phyloP scores from a whole-genome alignment of 1,140 invertebrate genomes.

The Drosophila lini region DNA sequence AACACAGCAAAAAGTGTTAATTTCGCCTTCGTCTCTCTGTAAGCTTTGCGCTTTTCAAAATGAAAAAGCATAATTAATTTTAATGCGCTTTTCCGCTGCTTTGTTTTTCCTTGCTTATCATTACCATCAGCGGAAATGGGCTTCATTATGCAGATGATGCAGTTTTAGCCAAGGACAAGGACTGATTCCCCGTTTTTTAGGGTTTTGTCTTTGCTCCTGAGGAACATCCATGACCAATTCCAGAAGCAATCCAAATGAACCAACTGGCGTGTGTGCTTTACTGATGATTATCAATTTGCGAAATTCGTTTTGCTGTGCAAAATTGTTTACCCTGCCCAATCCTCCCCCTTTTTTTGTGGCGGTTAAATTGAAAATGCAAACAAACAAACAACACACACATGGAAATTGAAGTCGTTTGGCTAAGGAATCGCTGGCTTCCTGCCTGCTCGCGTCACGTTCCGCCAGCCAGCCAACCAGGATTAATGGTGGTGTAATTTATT shows the following conservation, averaged over 20 bases:
- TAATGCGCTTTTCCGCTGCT: conserved; percentile 60
- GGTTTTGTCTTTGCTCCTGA: not conserved
- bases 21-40: conserved; percentile 17
- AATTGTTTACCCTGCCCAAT: conserved; percentile 46
- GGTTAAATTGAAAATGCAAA: conserved; percentile 63
- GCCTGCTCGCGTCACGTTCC: conserved; percentile 17
- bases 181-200: not conserved
- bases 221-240: conserved; percentile 1
- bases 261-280: conserved; percentile 11
- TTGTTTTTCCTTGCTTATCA: conserved; percentile 35
- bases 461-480: conserved; percentile 49
- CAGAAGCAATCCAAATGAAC: conserved; percentile 14
- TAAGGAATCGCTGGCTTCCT: conserved; percentile 51
- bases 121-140: conserved; percentile 38
- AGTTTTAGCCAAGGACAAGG: conserved; percentile 22
- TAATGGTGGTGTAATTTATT: conserved; percentile 68
- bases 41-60: conserved; percentile 19
- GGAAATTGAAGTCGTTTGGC: conserved; percentile 65
- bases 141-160: conserved; percentile 32
- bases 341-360: conserved; percentile 22
- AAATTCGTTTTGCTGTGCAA: conserved; percentile 51
- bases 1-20: conserved; percentile 25
- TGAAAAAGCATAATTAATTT: conserved; percentile 65
- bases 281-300: conserved; percentile 73
- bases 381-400: conserved; percentile 59